Evolutionary conservation across 2,113 vertebrate genomes (phyloP).

Genomic region (Chionis minor): DNA sequence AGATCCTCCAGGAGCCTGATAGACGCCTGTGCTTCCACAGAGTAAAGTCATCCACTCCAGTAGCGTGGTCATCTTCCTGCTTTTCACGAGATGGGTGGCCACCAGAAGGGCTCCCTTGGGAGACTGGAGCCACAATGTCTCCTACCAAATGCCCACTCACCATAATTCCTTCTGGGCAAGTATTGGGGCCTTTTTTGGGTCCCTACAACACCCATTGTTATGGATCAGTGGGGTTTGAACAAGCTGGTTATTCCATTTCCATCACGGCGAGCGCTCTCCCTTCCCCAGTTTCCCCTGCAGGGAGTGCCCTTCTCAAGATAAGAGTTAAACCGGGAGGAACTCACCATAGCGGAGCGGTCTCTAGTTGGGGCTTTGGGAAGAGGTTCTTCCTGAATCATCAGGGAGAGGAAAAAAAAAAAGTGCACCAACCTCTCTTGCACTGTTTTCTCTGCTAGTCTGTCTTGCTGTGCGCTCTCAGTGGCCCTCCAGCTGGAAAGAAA

Average conservation of each 20-base stretch:
- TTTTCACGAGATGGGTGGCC: accelerated
- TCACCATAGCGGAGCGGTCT: not conserved
- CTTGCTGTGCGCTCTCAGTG: not conserved
- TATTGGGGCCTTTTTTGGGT: not conserved
- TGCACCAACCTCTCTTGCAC: accelerated
- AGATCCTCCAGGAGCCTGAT: not conserved
- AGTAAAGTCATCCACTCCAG: accelerated
- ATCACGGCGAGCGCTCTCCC: not conserved
- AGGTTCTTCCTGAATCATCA: not conserved
- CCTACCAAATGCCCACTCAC: not conserved
- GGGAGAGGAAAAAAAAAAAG: no score
- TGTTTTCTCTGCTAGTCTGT: not conserved
- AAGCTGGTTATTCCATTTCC: not conserved
- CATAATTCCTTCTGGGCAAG: not conserved
- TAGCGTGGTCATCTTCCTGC: accelerated
- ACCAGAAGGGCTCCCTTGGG: not conserved
- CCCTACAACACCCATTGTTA: accelerated
- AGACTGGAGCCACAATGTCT: accelerated
- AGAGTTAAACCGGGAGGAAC: not conserved
- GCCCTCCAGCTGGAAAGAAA: not conserved
- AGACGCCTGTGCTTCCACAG: accelerated
- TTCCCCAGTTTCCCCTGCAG: not conserved
- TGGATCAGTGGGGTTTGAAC: not conserved
- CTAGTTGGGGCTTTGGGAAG: not conserved
- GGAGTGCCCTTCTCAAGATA: not conserved